Evolutionary conservation across 2,888 invertebrate species (phyloP).

Genomic region (Ceramica pisi): DNA sequence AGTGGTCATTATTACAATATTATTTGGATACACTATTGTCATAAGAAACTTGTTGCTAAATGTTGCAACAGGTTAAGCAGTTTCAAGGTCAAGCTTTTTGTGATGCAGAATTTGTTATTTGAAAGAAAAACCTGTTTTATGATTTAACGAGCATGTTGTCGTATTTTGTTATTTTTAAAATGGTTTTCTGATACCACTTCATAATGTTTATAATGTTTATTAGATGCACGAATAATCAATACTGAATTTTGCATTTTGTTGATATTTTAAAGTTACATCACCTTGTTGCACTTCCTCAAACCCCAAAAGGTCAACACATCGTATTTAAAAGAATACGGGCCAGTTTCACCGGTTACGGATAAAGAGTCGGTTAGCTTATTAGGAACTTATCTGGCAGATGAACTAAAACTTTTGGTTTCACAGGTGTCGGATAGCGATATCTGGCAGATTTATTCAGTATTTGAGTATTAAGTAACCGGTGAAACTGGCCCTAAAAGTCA

Average conservation of each 20-base stretch:
- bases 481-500: too few species aligned
- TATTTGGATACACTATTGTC: background rate
- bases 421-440: too few species aligned
- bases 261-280: background rate
- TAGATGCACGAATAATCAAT: background rate
- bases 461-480: too few species aligned
- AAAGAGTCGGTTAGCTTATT: too few species aligned
- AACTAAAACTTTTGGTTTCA: too few species aligned
- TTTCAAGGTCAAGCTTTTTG: conserved; percentile 52
- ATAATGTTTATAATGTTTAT: too few species aligned
- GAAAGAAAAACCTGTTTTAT: conserved; percentile 38
- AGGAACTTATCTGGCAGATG: too few species aligned
- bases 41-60: conserved; percentile 6
- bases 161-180: background rate
- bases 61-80: conserved; percentile 34
- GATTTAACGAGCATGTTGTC: conserved; percentile 20
- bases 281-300: too few species aligned
- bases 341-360: too few species aligned
- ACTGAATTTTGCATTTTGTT: background rate
- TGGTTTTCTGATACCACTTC: background rate
- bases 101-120: conserved; percentile 14
- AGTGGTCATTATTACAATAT: background rate
- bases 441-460: too few species aligned
- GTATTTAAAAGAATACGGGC: too few species aligned
- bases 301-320: background rate